These are phyloP conservation scores for Epinephelus cyanopodus DNA, from an alignment of 2,113 vertebrate genomes.

Conservation along the genomic window DNA sequence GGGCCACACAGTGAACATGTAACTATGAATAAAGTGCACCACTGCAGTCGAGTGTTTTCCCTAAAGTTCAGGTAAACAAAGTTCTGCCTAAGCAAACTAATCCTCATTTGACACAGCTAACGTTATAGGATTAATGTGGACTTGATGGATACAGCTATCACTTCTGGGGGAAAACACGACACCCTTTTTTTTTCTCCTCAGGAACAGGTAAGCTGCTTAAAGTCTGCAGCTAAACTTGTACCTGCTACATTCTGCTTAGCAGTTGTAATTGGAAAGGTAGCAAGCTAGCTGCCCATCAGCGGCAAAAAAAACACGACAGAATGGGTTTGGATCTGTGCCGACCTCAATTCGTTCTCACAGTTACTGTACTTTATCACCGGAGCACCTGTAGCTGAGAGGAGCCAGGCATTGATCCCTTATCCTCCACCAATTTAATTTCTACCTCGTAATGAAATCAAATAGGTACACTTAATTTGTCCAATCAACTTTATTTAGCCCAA, in stretches of 20 bases:
- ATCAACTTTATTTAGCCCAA: constrained; percentile 81
- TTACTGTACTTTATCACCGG: constrained; percentile 61
- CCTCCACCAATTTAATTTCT: constrained; percentile 76
- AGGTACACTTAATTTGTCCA: constrained; percentile 80
- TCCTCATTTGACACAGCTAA: constrained; percentile 60
- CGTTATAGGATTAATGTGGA: constrained; percentile 71
- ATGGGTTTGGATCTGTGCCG: constrained; percentile 55
- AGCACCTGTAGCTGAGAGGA: constrained; percentile 55
- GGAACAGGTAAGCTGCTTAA: constrained; percentile 77
- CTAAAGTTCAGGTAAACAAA: constrained; percentile 66
- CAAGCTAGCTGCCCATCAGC: constrained; percentile 54
- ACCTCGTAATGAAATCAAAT: constrained; percentile 80
- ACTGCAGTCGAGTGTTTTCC: constrained; percentile 28
- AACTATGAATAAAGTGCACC: constrained; percentile 23
- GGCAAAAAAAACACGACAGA: constrained; percentile 26
- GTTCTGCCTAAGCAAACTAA: constrained; percentile 62
- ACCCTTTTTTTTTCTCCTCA: constrained; percentile 33
- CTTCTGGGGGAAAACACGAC: constrained; percentile 58
- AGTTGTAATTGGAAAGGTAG: constrained; percentile 69
- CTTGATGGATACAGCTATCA: constrained; percentile 73
- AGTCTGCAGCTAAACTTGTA: constrained; percentile 58
- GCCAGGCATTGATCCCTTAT: constrained; percentile 72
- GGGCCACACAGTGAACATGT: background rate
- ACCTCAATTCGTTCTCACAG: constrained; percentile 33
- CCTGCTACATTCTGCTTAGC: constrained; percentile 67